A percentile compares a stretch with the other conserved stretches of the same genome.
Evolutionary conservation across 37 sponge, comb jelly and placozoan species (phyloP).

Genomic region (Haliclona indistincta): DNA sequence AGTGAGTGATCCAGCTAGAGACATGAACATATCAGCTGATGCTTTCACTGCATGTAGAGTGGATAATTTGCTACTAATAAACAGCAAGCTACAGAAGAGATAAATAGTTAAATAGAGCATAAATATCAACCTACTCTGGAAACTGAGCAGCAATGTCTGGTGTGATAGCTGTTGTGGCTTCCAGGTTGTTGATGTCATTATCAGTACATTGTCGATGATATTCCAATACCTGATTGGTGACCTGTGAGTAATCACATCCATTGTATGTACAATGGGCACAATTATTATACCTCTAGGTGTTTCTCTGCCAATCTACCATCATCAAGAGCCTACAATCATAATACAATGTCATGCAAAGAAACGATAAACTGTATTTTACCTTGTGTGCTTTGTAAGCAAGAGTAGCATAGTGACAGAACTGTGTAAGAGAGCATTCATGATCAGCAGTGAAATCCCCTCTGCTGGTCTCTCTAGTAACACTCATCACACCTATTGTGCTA

Average conservation of each 20-base stretch:
- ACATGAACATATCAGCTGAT: conserved; percentile 25
- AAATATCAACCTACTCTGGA: background rate
- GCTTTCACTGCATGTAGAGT: conserved; percentile 28
- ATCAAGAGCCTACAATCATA: no score
- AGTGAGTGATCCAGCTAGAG: no score
- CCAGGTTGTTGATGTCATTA: conserved; percentile 24
- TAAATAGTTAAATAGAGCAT: background rate
- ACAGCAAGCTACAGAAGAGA: conserved; percentile 1
- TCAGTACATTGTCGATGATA: conserved; percentile 47
- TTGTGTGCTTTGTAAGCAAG: no score
- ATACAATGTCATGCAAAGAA: no score
- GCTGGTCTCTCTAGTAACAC: no score
- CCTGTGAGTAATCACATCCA: conserved; percentile 8
- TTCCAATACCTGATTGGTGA: conserved; percentile 35
- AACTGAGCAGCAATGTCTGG: no score
- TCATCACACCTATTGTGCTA: no score
- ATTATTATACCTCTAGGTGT: background rate
- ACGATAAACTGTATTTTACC: no score
- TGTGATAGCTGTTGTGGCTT: background rate
- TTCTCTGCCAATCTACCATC: no score
- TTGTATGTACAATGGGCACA: background rate
- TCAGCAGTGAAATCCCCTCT: no score
- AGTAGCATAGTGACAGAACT: no score
- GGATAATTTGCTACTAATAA: conserved; percentile 9
- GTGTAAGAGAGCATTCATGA: no score